Base-by-base conservation (phyloP, 2,113 vertebrate species). In the Acanthisitta chloris region DNA sequence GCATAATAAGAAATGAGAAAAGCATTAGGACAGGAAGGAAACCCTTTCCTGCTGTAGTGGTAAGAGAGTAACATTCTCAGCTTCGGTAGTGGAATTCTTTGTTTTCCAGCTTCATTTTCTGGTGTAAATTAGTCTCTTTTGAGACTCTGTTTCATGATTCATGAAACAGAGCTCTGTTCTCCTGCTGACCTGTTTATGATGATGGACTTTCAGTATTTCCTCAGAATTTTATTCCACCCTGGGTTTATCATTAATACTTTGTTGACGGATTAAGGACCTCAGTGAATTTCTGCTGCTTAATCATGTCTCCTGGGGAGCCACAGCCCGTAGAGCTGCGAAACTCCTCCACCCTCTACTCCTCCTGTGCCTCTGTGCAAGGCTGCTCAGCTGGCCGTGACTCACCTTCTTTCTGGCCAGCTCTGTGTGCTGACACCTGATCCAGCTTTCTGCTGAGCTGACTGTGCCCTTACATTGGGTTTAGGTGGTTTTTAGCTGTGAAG, bases 181-280 rank as follows among this genome's bases (percentile, higher is more conserved):
- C 34, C 61, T 66, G 38, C 40, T 72, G 46, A 48, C 10, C 42
- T n/a, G 17, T 66, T 83, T 55, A 29, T 45, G 51, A 38, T 57
- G 24, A 42, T 20, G 81, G 78, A 88, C 77, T 92, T 78, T 71
- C 88, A 86, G 17, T 78, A 51, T 45, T 87, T 42, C 38, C 46
- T 70, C 45, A 0, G 0, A 10, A 11, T 59, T 86, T 48, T 34
- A 64, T 29, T 59, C 28, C 2, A 1, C 69, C 19, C 38, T 91
- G 31, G 17, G 91, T 94, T 97, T 95, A 95, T 92, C 70, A 87
- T 95, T 93, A 92, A 92, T 36, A 23, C 1, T 2, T 17, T 23
- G 17, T 33, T 26, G 25, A 94, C n/a, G 28, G 16, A 43, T 49
- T 85, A 58, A 45, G 79, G 57, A 42, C 9, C 4, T 58, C 24